Conservation (phyloP, 2,113 vertebrate species). For the Lepisosteus osseus region DNA sequence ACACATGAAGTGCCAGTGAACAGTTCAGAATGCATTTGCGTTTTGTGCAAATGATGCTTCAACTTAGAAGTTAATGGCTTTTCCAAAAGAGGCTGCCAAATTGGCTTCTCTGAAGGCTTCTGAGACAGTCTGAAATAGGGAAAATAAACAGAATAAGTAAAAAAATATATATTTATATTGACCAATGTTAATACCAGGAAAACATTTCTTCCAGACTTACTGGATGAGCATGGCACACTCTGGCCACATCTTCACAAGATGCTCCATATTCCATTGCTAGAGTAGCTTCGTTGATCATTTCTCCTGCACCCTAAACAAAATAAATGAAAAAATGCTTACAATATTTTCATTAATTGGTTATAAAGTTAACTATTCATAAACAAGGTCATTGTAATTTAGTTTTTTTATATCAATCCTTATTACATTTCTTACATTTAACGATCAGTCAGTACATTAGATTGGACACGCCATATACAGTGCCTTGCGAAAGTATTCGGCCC, state of each 20-base stretch:
- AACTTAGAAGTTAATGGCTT: constrained; percentile 94
- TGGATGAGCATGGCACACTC: constrained; percentile 96
- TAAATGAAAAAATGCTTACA: not conserved
- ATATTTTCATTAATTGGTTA: not conserved
- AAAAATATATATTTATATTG: not conserved
- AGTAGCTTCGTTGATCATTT: constrained; percentile 95
- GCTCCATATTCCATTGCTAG: constrained; percentile 97
- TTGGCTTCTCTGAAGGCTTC: constrained; percentile 99
- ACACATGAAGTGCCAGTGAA: constrained; percentile 1
- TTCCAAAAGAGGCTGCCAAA: constrained; percentile 91
- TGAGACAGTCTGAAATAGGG: constrained; percentile 83
- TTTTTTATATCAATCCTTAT: not conserved
- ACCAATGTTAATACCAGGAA: too few species aligned
- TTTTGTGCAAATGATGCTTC: constrained; percentile 35
- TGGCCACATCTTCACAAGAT: constrained; percentile 91
- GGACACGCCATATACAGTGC: too few species aligned
- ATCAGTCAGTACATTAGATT: too few species aligned
- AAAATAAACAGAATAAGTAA: constrained; percentile 31
- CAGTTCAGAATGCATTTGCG: constrained; percentile 37
- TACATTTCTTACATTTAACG: too few species aligned
- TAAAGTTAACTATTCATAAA: not conserved
- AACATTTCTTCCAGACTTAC: constrained; percentile 59
- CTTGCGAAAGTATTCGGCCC: too few species aligned
- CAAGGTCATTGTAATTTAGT: not conserved
- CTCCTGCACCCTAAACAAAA: constrained; percentile 84